Conservation (phyloP, 2,113 vertebrate genomes). For the Aegithalos caudatus region DNA sequence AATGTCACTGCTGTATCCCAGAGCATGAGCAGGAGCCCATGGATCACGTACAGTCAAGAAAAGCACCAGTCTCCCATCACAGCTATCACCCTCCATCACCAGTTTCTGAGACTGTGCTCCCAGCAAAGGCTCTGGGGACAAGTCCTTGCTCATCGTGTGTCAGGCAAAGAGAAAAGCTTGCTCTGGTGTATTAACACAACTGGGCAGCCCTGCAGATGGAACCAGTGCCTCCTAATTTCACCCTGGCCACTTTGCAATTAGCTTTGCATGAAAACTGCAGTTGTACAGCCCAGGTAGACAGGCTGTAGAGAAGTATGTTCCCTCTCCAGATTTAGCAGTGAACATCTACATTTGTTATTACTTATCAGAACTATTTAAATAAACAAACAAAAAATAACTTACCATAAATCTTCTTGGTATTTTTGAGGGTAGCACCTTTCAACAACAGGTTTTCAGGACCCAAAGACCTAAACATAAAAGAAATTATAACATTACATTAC, state of each 20-base stretch:
- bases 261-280: neutral
- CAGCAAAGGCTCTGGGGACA: neutral
- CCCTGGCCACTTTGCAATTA: neutral
- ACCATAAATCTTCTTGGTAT: constrained; percentile 92
- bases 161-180: neutral
- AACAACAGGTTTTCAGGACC: constrained; percentile 95
- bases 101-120: accelerated
- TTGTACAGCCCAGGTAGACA: neutral
- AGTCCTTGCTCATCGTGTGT: accelerated
- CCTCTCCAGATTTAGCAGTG: neutral
- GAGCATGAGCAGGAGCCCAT: neutral
- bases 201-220: neutral
- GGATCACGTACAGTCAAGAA: neutral
- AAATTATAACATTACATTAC: neutral
- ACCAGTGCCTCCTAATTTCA: neutral
- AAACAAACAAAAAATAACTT: neutral
- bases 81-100: accelerated
- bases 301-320: neutral
- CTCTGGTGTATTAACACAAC: neutral
- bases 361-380: neutral
- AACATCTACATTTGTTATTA: neutral
- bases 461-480: constrained; percentile 81
- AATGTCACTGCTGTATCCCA: neutral
- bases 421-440: constrained; percentile 98
- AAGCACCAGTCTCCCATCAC: neutral